A percentile compares a stretch with the other conserved stretches of the same genome.
These are phyloP conservation scores for Aegithalos caudatus DNA, from an alignment of 2,113 vertebrate genomes.

Conservation along the genomic window DNA sequence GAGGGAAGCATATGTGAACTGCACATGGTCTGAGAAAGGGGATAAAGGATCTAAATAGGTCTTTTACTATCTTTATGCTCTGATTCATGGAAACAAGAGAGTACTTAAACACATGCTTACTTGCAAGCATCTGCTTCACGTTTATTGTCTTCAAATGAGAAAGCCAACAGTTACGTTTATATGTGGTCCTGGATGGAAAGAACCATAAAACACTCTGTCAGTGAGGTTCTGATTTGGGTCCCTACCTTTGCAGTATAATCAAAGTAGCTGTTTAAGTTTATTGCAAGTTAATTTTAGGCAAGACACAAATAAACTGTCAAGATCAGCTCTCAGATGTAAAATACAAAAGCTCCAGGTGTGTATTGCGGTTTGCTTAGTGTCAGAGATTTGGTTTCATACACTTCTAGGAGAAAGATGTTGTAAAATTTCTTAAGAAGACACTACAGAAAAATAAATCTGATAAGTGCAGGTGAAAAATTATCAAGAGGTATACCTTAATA, in stretches of 20 bases:
- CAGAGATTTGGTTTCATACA: neutral
- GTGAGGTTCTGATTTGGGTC: neutral
- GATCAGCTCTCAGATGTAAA: neutral
- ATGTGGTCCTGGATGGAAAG: neutral
- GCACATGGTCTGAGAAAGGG: conserved; percentile 4
- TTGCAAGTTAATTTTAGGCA: neutral
- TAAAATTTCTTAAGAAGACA: neutral
- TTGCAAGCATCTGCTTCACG: conserved; percentile 5
- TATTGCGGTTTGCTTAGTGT: neutral
- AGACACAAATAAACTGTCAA: neutral
- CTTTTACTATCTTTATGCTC: conserved; percentile 29
- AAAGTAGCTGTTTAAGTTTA: neutral
- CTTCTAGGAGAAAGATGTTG: neutral
- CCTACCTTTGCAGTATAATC: neutral
- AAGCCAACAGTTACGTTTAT: conserved; percentile 14
- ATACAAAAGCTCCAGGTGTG: neutral
- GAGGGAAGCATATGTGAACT: conserved; percentile 5
- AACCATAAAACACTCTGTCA: neutral
- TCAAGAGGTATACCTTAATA: neutral
- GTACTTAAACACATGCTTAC: conserved; percentile 31
- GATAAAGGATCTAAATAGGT: conserved; percentile 16
- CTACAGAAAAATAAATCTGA: neutral
- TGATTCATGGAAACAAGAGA: conserved; percentile 46
- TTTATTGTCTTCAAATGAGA: conserved; percentile 26
- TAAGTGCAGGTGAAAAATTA: neutral